phyloP scores from a whole-genome alignment of 2,797 vertebrate genomes.

The Brotula barbata region DNA sequence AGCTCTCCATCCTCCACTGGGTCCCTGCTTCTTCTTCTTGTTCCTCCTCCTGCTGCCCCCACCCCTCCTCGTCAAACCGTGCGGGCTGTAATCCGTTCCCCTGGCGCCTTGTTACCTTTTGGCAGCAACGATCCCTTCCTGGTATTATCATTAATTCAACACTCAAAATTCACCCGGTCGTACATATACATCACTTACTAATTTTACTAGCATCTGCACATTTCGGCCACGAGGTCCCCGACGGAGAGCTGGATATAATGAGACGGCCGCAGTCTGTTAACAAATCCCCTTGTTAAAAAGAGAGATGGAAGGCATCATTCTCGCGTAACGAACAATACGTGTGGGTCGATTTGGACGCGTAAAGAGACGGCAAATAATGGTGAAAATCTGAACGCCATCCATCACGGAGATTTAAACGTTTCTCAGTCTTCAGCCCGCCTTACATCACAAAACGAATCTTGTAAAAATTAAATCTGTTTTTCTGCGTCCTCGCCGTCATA shows the following conservation, averaged over 20 bases:
- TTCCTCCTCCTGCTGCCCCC: conserved; percentile 15
- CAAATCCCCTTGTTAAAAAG: conserved; percentile 79
- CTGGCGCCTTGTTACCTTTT: conserved; percentile 94
- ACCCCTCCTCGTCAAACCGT: conserved; percentile 40
- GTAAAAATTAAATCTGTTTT: conserved; percentile 42
- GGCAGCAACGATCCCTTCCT: conserved; percentile 76
- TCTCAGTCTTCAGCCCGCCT: conserved; percentile 2
- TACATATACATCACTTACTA: conserved; percentile 90
- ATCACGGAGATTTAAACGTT: conserved; percentile 58
- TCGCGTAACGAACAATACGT: conserved; percentile 64
- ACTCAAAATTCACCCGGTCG: conserved; percentile 83
- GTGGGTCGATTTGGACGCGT: conserved; percentile 65
- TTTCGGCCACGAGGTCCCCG: conserved; percentile 75
- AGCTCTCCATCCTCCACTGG: conserved; percentile 65
- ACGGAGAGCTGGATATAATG: conserved; percentile 76
- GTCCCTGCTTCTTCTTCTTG: conserved; percentile 25
- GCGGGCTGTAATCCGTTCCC: conserved; percentile 90
- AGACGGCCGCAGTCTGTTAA: conserved; percentile 75
- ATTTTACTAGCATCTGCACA: conserved; percentile 85
- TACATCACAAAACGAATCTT: conserved; percentile 43
- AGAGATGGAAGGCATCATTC: conserved; percentile 73
- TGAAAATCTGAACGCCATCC: conserved; percentile 57
- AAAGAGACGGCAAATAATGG: conserved; percentile 57
- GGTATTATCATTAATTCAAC: conserved; percentile 89
- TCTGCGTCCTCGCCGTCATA: conserved; percentile 43